A percentile compares a stretch with the other conserved stretches of the same genome.
Conservation (phyloP, 2,888 invertebrate genomes). For the Cheilosia soror region DNA sequence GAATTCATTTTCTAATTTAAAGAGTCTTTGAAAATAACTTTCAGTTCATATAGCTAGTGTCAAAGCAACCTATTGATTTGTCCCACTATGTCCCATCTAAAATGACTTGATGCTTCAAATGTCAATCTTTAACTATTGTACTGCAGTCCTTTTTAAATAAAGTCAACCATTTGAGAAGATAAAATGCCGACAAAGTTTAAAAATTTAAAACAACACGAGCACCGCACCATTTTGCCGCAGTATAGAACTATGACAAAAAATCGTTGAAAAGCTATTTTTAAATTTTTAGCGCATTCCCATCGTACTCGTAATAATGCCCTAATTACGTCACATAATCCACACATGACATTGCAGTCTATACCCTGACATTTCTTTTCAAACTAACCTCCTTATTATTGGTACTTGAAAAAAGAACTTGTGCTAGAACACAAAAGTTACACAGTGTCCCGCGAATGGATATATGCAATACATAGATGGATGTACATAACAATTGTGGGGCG, state of each 20-base stretch:
- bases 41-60: no score
- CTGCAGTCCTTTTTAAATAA: no score
- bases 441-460: slow-evolving; percentile 21
- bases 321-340: slow-evolving; percentile 71
- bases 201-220: not conserved
- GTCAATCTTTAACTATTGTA: no score
- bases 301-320: slow-evolving; percentile 63
- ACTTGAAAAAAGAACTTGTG: slow-evolving; percentile 71
- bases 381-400: slow-evolving; percentile 75
- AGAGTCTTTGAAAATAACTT: no score
- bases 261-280: slow-evolving; percentile 56
- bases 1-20: no score
- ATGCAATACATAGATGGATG: not conserved
- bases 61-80: no score
- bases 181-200: not conserved
- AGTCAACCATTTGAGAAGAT: not conserved
- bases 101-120: no score
- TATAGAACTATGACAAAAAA: not conserved
- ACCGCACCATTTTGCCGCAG: not conserved
- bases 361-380: slow-evolving; percentile 75
- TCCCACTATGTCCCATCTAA: no score
- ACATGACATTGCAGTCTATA: slow-evolving; percentile 75
- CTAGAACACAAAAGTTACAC: slow-evolving; percentile 67
- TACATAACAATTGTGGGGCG: slow-evolving; percentile 26
- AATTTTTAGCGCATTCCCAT: slow-evolving; percentile 60